phyloP scores from a whole-genome alignment of 2,113 vertebrate genomes.

The Aythya baeri region DNA sequence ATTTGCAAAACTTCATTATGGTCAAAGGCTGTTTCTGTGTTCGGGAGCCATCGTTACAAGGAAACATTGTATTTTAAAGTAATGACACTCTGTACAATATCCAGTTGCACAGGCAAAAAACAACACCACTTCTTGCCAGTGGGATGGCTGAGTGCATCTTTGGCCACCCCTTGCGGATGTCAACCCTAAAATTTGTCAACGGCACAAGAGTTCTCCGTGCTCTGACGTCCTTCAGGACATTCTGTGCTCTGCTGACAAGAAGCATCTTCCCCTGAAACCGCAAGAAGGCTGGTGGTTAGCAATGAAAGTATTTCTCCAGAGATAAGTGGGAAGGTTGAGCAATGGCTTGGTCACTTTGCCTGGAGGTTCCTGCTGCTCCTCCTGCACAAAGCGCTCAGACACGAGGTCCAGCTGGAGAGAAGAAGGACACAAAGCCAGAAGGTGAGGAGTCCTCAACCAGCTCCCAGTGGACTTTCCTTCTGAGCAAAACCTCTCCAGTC shows the following conservation, averaged over 20 bases:
- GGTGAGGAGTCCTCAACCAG: background rate
- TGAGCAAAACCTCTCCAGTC: background rate
- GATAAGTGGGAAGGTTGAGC: background rate
- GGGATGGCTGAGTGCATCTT: background rate
- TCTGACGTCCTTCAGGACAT: background rate
- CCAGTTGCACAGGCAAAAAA: conserved; percentile 40
- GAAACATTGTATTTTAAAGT: conserved; percentile 40
- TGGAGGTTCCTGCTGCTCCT: background rate
- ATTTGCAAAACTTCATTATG: conserved; percentile 51
- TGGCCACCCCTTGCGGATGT: background rate
- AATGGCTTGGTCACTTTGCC: background rate
- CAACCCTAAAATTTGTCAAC: background rate
- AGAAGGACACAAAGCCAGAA: fast-evolving
- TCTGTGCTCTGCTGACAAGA: background rate
- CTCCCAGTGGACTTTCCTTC: background rate
- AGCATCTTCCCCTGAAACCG: background rate
- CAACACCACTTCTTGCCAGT: conserved; percentile 15
- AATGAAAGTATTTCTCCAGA: background rate
- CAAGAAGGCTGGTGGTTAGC: background rate
- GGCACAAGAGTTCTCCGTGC: background rate
- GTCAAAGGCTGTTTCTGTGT: conserved; percentile 63
- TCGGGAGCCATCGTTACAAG: background rate
- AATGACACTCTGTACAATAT: conserved; percentile 55
- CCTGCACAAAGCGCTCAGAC: background rate
- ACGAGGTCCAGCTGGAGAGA: background rate